phyloP scores from a whole-genome alignment of 2,888 invertebrate genomes.

The Monochamus alternatus region DNA sequence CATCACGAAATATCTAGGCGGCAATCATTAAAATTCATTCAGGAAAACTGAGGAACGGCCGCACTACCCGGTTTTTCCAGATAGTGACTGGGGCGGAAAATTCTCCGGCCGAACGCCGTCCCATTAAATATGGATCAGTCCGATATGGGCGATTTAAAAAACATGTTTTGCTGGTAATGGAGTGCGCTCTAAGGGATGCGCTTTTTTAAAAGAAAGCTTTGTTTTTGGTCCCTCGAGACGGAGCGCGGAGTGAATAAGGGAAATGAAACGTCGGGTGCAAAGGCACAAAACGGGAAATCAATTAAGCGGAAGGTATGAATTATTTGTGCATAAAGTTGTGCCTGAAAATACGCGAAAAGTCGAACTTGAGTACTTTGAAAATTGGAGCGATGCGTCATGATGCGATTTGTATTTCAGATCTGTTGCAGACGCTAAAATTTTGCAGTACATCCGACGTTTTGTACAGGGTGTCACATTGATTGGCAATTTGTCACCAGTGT shows the following conservation, averaged over 20 bases:
- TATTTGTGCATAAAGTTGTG: conserved; percentile 3
- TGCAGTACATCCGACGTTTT: too few relatives aligned
- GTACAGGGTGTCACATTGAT: too few relatives aligned
- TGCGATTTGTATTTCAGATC: too few relatives aligned
- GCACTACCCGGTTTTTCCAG: too few relatives aligned
- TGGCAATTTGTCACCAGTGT: too few relatives aligned
- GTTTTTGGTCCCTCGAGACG: not conserved
- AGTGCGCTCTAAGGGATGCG: conserved; percentile 16
- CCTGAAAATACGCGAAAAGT: not conserved
- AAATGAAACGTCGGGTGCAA: not conserved
- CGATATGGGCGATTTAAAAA: conserved; percentile 22
- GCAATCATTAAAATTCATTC: too few relatives aligned
- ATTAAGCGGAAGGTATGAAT: conserved; percentile 15
- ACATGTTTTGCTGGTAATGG: conserved; percentile 27
- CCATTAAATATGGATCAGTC: conserved; percentile 26
- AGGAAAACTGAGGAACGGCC: too few relatives aligned
- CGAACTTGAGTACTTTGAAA: too few relatives aligned
- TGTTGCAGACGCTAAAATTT: too few relatives aligned
- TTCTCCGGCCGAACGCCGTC: not conserved
- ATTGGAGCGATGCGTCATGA: too few relatives aligned
- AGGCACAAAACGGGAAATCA: conserved; percentile 8
- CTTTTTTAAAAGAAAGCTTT: conserved; percentile 12
- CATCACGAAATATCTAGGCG: too few relatives aligned
- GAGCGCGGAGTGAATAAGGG: not conserved
- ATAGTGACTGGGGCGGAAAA: too few relatives aligned